These are phyloP conservation scores for Dinoponera quadriceps DNA, from an alignment of 1,140 invertebrate species.

Conservation along the genomic window DNA sequence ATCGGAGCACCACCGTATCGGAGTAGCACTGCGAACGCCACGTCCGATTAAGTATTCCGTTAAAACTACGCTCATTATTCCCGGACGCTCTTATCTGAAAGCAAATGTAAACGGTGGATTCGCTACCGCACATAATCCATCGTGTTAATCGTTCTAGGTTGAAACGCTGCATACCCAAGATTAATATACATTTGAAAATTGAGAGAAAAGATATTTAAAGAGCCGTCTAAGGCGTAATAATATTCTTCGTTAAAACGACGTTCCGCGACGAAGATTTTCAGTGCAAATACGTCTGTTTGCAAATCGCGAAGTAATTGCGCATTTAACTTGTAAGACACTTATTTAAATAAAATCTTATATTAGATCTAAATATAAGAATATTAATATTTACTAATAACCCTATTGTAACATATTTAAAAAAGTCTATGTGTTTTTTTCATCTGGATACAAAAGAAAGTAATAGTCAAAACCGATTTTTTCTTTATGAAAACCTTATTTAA, in stretches of 20 bases:
- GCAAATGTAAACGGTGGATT: conserved; percentile 48
- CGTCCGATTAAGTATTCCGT: conserved; percentile 45
- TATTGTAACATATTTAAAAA: not conserved
- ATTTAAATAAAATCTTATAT: not conserved
- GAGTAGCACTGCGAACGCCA: conserved; percentile 16
- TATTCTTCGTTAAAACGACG: not conserved
- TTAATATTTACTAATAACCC: too few species aligned
- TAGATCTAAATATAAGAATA: too few species aligned
- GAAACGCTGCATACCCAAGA: conserved; percentile 3
- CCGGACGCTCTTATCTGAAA: conserved; percentile 50
- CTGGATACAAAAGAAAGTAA: not conserved
- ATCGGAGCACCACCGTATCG: not conserved
- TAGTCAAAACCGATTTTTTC: not conserved
- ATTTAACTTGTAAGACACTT: not conserved
- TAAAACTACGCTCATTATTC: conserved; percentile 52
- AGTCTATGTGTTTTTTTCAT: not conserved
- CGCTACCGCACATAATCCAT: conserved; percentile 21
- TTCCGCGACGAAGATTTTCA: not conserved
- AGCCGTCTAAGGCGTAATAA: not conserved
- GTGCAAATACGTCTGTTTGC: not conserved
- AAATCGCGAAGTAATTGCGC: not conserved
- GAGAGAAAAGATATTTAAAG: conserved; percentile 1
- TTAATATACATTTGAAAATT: conserved; percentile 26
- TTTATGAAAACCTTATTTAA: not conserved
- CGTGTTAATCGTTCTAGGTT: conserved; percentile 31